Base-by-base conservation (phyloP, 2,113 vertebrate genomes). In the Odocoileus hemionus region DNA sequence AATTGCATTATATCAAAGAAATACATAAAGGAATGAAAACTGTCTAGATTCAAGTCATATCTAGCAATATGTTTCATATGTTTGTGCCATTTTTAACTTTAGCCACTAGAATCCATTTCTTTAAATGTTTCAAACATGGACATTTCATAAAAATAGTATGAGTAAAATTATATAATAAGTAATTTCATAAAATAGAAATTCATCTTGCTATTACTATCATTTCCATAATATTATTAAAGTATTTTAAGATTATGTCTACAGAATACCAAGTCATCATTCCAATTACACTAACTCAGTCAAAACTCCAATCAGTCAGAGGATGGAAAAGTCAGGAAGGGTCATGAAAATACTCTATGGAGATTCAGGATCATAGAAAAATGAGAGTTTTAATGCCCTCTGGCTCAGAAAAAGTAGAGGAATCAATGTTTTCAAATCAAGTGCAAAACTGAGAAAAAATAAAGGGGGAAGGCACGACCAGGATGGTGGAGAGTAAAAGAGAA, bases 131-230 rank as follows among this genome's bases (percentile, higher is more conserved):
- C 92, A 94, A 94, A 91, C 39, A 86, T 54, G 61, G 2, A 57
- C 23, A 92, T 78, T 93, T 85, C 54, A 95, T 39, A 55, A 91
- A 89, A 95, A 93, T 86, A 91, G 60, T 95, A 83, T 61, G 23
- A 84, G 12, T 80, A 26, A 97, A 96, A 84, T 45, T 91, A 86
- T 4, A 43, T 45, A 91, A 95, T 36, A 83, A 87, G 50, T 94
- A 45, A 89, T 88, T 97, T 79, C 39, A 60, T 85, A 91, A 94
- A 86, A 94, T 15, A 58, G 6, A 96, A 89, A 45, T 54, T 7
- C 7, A 54, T 55, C 47, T 55, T 92, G 43, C 33, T 89, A 21
- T 52, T 92, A 64, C 80, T 64, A 57, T 88, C 39, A 45, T 7
- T 50, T 52, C 80, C 76, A 39, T 36, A 36, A 58, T 67, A 79